These are phyloP conservation scores for Lycopodina hypogea DNA, from an alignment of 37 sponge, comb jelly and placozoan genomes.

Conservation along the genomic window DNA sequence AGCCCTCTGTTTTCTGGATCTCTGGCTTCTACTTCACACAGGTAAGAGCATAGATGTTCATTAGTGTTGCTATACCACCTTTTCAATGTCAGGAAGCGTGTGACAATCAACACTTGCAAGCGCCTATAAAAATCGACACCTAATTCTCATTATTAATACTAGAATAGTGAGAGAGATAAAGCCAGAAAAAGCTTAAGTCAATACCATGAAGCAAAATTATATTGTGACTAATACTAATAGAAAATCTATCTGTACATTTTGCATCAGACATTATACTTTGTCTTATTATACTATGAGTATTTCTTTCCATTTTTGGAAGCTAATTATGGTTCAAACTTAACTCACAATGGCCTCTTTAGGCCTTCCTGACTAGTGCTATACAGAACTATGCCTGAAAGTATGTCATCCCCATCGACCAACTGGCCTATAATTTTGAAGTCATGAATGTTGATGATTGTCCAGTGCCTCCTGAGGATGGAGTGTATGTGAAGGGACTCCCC, in stretches of 20 bases:
- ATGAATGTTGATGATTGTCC: conserved; percentile 64
- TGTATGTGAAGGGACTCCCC: conserved; percentile 83
- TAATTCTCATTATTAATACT: too few species aligned
- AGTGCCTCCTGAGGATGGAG: conserved; percentile 89
- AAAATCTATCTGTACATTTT: background rate
- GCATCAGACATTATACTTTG: background rate
- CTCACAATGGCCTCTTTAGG: conserved; percentile 44
- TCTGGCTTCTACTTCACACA: conserved; percentile 98
- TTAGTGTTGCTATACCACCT: background rate
- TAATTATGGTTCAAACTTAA: too few species aligned
- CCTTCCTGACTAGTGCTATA: conserved; percentile 95
- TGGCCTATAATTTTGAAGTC: conserved; percentile 90
- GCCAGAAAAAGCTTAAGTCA: too few species aligned
- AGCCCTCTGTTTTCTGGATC: conserved; percentile 94
- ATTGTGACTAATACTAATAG: too few species aligned
- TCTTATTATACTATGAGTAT: background rate
- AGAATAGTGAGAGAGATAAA: too few species aligned
- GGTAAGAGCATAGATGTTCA: conserved; percentile 37
- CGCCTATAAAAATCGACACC: too few species aligned
- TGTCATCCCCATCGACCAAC: conserved; percentile 92
- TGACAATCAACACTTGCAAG: too few species aligned
- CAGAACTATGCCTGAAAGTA: conserved; percentile 98
- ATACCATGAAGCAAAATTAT: too few species aligned
- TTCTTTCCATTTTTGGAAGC: background rate
- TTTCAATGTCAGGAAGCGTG: too few species aligned